Base-by-base conservation (phyloP, 2,888 invertebrate genomes). In the Drosophila atroscutellata region DNA sequence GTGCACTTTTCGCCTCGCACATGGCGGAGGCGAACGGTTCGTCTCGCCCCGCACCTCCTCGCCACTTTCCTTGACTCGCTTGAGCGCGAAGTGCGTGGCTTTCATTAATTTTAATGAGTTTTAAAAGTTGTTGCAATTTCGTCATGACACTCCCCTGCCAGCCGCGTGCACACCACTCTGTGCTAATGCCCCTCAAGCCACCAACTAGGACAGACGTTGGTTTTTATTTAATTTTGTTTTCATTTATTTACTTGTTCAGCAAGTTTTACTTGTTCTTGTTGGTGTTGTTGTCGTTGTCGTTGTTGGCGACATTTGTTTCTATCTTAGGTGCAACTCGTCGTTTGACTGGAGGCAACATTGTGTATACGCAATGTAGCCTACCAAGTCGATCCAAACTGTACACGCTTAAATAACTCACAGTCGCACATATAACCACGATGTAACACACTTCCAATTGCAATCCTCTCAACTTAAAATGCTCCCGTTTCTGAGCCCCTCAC, bases 101-200 rank as follows among this genome's bases (percentile, higher is more conserved):
- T 89, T 86, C 89, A 89, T 86, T 86, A 86, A 86, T 86, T 86
- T 86, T 86, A 86, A 86, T 86, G 86, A 86, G 86, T 86, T 86
- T 88, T 82, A 82, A 89, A 89, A 89, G 89, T 86, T 86, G 82
- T 80, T 86, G 83, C 83, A 72, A 80, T 80, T 83, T 73, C 70
- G 36, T 50, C 36, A 42, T 67, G 30, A 51, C 51, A 34, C 42
- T 26, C 13, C 56, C n/a, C 26, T 24, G 18, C 26, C 42, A 20
- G 3, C 18, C n/a, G 9, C 18, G 28, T 13, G 24, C 45, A 45
- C 45, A 34, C 20, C 15, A 34, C 50, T 5, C 18, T n/a, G 15
- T 54, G 49, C 67, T 49, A 67, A 55, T 55, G 59, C 68, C 55
- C 49, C 57, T 51, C 28, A 50, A 66, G 50, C 54, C 67, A 36